A percentile compares a stretch with the other conserved stretches of the same genome.
These are phyloP conservation scores for Aurelia aurita DNA, from an alignment of 30 jellyfish, hydroid and myxozoan species.

Conservation along the genomic window DNA sequence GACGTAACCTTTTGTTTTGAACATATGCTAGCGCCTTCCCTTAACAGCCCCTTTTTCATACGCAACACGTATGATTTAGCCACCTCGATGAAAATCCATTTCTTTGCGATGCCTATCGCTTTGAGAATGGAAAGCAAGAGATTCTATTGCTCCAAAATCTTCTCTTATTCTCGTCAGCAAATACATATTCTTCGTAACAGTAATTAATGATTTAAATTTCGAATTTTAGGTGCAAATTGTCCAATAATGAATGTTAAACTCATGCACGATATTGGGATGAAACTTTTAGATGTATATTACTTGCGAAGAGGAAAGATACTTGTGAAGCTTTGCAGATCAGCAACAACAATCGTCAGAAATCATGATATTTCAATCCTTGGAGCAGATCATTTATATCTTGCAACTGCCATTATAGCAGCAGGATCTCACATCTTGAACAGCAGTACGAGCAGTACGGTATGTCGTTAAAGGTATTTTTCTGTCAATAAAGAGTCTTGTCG, in stretches of 20 bases:
- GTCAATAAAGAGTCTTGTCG: too few species aligned
- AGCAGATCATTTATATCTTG: slow-evolving; percentile 70
- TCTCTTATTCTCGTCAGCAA: not conserved
- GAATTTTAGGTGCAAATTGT: slow-evolving; percentile 43
- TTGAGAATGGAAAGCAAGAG: too few species aligned
- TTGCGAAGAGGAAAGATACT: slow-evolving; percentile 33
- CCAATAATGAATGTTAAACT: slow-evolving; percentile 64
- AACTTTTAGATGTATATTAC: slow-evolving; percentile 72
- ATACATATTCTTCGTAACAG: not conserved
- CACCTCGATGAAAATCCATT: too few species aligned
- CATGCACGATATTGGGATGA: slow-evolving; percentile 58
- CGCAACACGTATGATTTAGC: too few species aligned
- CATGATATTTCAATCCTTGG: slow-evolving; percentile 44
- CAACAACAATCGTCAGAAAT: slow-evolving; percentile 26
- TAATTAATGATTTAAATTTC: not conserved
- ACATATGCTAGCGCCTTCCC: too few species aligned
- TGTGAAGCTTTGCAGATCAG: slow-evolving; percentile 50
- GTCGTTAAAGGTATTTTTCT: not conserved
- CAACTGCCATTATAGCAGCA: slow-evolving; percentile 79
- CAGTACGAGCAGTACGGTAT: slow-evolving; percentile 49
- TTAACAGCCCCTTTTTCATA: too few species aligned
- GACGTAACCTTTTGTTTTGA: too few species aligned
- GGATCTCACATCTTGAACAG: slow-evolving; percentile 60
- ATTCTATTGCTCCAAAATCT: too few species aligned
- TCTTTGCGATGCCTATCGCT: too few species aligned